phyloP scores from a whole-genome alignment of 64 coral and sea anemone species.

The Dendrophyllia cribrosa region DNA sequence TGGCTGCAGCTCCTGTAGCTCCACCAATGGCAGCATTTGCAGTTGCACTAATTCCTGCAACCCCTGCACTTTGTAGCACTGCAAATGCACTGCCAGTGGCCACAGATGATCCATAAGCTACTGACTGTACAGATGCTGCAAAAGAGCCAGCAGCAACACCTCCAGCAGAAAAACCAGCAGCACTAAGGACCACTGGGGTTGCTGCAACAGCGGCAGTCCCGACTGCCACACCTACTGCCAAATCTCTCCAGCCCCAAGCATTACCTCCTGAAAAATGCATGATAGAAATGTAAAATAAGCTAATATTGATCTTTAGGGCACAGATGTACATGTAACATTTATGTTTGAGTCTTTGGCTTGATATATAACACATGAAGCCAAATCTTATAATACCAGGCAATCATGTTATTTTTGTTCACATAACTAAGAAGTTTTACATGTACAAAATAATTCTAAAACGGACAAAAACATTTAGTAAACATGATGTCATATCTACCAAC shows the following conservation, averaged over 20 bases:
- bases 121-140: conserved; percentile 57
- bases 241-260: background rate
- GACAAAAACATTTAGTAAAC: too few relatives aligned
- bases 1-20: background rate
- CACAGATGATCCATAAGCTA: conserved; percentile 29
- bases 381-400: too few relatives aligned
- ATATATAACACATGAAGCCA: too few relatives aligned
- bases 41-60: conserved; percentile 42
- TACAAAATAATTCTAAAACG: too few relatives aligned
- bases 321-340: too few relatives aligned
- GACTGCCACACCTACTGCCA: background rate
- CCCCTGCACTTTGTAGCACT: conserved; percentile 65
- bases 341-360: too few relatives aligned
- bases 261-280: background rate
- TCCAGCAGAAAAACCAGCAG: conserved; percentile 49
- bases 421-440: too few relatives aligned
- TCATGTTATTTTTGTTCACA: too few relatives aligned
- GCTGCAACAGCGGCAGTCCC: conserved; percentile 16
- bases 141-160: conserved; percentile 54
- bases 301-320: too few relatives aligned
- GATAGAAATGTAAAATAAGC: too few relatives aligned
- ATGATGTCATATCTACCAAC: too few relatives aligned
- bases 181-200: conserved; percentile 15
- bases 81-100: conserved; percentile 55
- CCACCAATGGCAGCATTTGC: conserved; percentile 26